These are phyloP conservation scores for Melanotaenia pygmaea DNA, from an alignment of 2,797 vertebrate species.

Conservation along the genomic window DNA sequence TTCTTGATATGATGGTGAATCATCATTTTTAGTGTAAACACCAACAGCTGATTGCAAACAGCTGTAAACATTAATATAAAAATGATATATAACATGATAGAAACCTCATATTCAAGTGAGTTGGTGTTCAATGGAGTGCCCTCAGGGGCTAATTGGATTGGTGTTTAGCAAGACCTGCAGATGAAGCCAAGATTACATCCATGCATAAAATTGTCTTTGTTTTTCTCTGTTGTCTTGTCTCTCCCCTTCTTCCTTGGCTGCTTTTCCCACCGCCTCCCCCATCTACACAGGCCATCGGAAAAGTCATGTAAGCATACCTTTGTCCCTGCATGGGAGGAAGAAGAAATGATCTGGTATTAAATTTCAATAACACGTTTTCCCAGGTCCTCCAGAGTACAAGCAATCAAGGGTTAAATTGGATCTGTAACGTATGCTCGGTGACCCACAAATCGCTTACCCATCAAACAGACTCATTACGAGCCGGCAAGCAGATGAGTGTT, in stretches of 20 bases:
- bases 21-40: constrained; percentile 49
- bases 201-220: constrained; percentile 85
- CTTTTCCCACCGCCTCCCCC: constrained; percentile 72
- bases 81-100: constrained; percentile 76
- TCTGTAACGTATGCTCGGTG: constrained; percentile 98
- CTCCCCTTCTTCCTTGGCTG: constrained; percentile 70
- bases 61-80: constrained; percentile 69
- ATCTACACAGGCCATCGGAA: constrained; percentile 70
- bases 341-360: constrained; percentile 90
- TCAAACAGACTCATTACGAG: constrained; percentile 99
- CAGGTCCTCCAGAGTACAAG: constrained; percentile 90
- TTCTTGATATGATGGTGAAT: constrained; percentile 11
- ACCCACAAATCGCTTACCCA: constrained; percentile 97
- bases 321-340: constrained; percentile 83
- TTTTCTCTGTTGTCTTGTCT: constrained; percentile 71
- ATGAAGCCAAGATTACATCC: constrained; percentile 79
- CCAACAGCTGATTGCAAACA: constrained; percentile 57
- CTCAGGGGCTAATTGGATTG: constrained; percentile 86
- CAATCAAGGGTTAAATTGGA: constrained; percentile 99
- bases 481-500: constrained; percentile 97
- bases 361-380: constrained; percentile 91
- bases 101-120: constrained; percentile 76
- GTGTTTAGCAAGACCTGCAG: constrained; percentile 86
- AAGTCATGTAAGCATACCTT: constrained; percentile 84
- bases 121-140: constrained; percentile 72